Evolutionary conservation across 2,113 vertebrate genomes (phyloP), one percentile per base, ranked within the genome.

Genomic region (Theristicus caerulescens): DNA sequence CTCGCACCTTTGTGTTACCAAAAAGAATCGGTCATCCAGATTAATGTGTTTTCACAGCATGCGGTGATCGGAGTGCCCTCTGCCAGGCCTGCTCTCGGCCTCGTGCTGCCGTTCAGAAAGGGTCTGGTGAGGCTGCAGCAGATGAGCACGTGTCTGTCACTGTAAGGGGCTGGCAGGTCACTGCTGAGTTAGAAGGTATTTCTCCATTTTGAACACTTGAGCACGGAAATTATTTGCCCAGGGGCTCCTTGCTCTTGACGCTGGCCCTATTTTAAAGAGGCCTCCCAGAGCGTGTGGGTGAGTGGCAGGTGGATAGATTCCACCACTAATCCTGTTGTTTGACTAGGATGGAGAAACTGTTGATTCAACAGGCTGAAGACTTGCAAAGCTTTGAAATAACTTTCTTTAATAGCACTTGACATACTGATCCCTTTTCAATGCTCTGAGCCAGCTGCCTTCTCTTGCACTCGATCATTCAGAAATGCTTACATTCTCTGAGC

Each of bases 321-420:
- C 94, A 67, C 36, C 27, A 3, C 83, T 94, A 93, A 95, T 97
- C 95, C 96, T 44, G 16, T 66, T 96, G 94, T 95, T 97, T 96
- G 86, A 67, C 46, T 44, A 20, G 73, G 54, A 20, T 54, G 84
- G 62, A 85, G 89, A 70, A 96, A 54, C 58, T 94, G 97, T 96
- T 97, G 95, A 93, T 94, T 93, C 91, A 95, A 94, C 65, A 69
- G 87, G 81, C 81, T 93, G 89, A 51, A 58, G 82, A 14, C 77
- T 79, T 71, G 70, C 73, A 96, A 82, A 94, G 91, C 92, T 89
- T 66, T 95, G 94, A n/a, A 97, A 97, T 89, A 96, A 95, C 95
- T 95, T 94, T 54, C 73, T 90, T 72, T 93, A 88, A 25, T 55
- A 93, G 93, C 93, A 73, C 91, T 96, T 94, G 93, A 76, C 36